A percentile compares a stretch with the other conserved stretches of the same genome.
phyloP scores from a whole-genome alignment of 2,113 vertebrate species.

The Cheirogaleus medius region DNA sequence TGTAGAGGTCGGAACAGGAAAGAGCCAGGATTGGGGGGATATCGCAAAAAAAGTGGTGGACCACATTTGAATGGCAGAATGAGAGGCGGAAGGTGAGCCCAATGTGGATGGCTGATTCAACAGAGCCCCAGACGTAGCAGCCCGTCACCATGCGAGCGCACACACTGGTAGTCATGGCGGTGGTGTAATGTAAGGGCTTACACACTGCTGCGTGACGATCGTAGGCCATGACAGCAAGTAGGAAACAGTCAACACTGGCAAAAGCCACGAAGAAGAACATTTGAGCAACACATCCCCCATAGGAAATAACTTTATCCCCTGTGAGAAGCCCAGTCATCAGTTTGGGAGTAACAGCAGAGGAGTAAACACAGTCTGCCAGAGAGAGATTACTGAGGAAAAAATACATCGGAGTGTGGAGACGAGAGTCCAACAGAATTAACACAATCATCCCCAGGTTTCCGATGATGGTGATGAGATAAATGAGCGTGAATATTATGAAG shows the following conservation, averaged over 20 bases:
- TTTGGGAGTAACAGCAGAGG: not conserved
- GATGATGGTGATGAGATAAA: not conserved
- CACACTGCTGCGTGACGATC: constrained; percentile 29
- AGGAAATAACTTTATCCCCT: constrained; percentile 37
- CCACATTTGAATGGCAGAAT: not conserved
- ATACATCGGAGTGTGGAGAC: not conserved
- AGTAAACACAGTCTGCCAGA: constrained; percentile 1
- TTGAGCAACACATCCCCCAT: constrained; percentile 24
- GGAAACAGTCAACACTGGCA: constrained; percentile 56
- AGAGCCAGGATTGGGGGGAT: constrained; percentile 15
- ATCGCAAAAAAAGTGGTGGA: constrained; percentile 61
- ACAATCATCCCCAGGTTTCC: not conserved
- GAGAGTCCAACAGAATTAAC: not conserved
- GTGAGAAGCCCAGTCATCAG: not conserved
- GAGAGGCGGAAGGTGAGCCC: constrained; percentile 11
- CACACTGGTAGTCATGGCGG: not conserved
- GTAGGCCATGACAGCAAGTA: constrained; percentile 57
- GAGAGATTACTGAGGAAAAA: constrained; percentile 48
- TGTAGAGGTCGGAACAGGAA: not conserved
- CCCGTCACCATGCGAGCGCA: not conserved
- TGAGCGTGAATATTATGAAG: not conserved
- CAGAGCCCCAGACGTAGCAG: not conserved
- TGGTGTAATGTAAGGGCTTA: constrained; percentile 51
- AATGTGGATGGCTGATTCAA: not conserved
- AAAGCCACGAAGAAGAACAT: constrained; percentile 70